These are phyloP conservation scores for Tenthredo livida DNA, from an alignment of 2,888 invertebrate species.

Conservation along the genomic window DNA sequence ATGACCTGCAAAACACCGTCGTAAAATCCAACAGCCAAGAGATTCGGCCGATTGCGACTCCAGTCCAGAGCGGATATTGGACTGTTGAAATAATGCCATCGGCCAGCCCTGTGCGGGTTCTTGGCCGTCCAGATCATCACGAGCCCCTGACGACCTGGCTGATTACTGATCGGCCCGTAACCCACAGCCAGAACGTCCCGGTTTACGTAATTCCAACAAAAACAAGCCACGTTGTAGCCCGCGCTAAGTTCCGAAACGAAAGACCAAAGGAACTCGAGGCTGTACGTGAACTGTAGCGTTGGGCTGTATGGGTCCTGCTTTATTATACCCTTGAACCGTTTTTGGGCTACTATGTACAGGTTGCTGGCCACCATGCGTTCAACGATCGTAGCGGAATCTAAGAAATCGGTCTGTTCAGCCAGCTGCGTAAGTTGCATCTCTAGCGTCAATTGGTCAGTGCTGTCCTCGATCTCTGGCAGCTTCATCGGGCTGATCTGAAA, in stretches of 20 bases:
- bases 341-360: slow-evolving; percentile 84
- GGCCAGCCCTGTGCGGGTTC: slow-evolving; percentile 89
- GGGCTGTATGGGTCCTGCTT: slow-evolving; percentile 83
- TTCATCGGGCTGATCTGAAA: slow-evolving; percentile 56
- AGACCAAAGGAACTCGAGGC: slow-evolving; percentile 85
- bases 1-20: slow-evolving; percentile 87
- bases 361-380: slow-evolving; percentile 88
- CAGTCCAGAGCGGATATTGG: slow-evolving; percentile 87
- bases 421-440: slow-evolving; percentile 75
- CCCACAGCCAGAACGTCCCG: slow-evolving; percentile 87
- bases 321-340: slow-evolving; percentile 84
- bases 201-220: slow-evolving; percentile 86
- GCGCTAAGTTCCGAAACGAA: slow-evolving; percentile 80
- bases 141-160: slow-evolving; percentile 81
- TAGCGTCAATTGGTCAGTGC: slow-evolving; percentile 63
- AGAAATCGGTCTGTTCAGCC: slow-evolving; percentile 78
- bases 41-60: slow-evolving; percentile 84
- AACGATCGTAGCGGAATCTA: slow-evolving; percentile 83
- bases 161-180: slow-evolving; percentile 82
- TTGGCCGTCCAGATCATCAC: slow-evolving; percentile 88
- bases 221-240: slow-evolving; percentile 81
- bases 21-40: slow-evolving; percentile 87
- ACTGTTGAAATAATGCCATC: slow-evolving; percentile 82
- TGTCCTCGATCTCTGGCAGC: slow-evolving; percentile 59
- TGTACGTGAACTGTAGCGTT: slow-evolving; percentile 84